Conservation (phyloP, 1,140 invertebrate species). For the Lutraria rhynchaena region DNA sequence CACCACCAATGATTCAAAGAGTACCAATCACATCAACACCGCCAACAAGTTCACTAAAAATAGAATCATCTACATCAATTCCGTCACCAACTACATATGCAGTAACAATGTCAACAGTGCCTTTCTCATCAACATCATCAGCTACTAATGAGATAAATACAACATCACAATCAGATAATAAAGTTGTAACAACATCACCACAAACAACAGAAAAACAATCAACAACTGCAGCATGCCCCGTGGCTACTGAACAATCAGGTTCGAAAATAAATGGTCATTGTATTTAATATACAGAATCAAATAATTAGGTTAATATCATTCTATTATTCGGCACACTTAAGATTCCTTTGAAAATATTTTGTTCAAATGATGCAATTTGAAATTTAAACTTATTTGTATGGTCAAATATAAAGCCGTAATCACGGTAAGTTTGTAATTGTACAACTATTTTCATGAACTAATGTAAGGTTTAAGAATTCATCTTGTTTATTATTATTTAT, state of each 20-base stretch:
- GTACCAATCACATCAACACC: slow-evolving; percentile 10
- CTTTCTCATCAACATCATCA: background rate
- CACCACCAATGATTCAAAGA: too few species aligned
- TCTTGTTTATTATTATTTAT: too few species aligned
- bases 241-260: background rate
- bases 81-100: slow-evolving; percentile 3
- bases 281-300: too few species aligned
- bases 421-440: too few species aligned
- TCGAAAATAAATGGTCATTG: background rate
- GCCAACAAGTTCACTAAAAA: slow-evolving; percentile 35
- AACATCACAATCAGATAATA: background rate
- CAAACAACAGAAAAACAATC: background rate
- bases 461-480: too few species aligned
- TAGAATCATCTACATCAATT: slow-evolving; percentile 13
- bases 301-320: too few species aligned
- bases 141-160: background rate
- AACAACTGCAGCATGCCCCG: background rate
- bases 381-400: too few species aligned
- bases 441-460: too few species aligned
- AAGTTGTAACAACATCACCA: background rate
- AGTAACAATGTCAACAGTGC: slow-evolving; percentile 5
- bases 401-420: too few species aligned
- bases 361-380: too few species aligned
- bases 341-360: too few species aligned
- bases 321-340: too few species aligned